Evolutionary conservation across 2,113 vertebrate genomes (phyloP).

Genomic region (Ceyx margarethae): DNA sequence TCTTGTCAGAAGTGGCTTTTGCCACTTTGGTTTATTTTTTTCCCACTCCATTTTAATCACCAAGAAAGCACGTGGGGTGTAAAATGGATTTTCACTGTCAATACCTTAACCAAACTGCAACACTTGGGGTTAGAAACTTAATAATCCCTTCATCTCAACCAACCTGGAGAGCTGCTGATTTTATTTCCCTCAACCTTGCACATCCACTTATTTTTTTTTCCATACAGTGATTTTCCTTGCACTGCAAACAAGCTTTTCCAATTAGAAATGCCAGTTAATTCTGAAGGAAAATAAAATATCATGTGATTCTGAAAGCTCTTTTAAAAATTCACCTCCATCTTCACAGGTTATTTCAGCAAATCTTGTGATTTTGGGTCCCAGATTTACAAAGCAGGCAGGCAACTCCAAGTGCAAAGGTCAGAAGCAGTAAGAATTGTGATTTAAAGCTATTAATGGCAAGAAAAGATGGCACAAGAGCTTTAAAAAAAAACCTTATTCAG

Average conservation of each 20-base stretch:
- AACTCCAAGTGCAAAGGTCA: slow-evolving; percentile 43
- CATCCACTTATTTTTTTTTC: not conserved
- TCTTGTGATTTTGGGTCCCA: not conserved
- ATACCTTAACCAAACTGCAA: not conserved
- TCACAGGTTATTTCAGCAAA: slow-evolving; percentile 28
- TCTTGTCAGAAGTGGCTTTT: not conserved
- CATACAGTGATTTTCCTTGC: not conserved
- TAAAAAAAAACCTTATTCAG: slow-evolving; percentile 26
- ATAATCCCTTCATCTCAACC: slow-evolving; percentile 44
- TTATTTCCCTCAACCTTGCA: not conserved
- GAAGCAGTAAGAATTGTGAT: slow-evolving; percentile 22
- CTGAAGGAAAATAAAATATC: not conserved
- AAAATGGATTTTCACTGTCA: not conserved
- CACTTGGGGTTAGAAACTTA: not conserved
- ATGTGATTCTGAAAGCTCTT: not conserved
- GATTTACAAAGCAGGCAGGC: not conserved
- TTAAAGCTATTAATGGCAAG: slow-evolving; percentile 47
- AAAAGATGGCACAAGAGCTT: slow-evolving; percentile 40
- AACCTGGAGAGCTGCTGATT: not conserved
- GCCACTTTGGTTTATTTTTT: too few species aligned
- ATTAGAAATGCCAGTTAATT: not conserved
- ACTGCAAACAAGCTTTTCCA: not conserved
- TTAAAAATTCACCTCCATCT: not conserved
- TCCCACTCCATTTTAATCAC: not conserved
- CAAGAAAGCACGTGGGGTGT: not conserved